These are phyloP conservation scores for Eupithecia subfuscata DNA, from an alignment of 2,888 invertebrate species.

Conservation along the genomic window DNA sequence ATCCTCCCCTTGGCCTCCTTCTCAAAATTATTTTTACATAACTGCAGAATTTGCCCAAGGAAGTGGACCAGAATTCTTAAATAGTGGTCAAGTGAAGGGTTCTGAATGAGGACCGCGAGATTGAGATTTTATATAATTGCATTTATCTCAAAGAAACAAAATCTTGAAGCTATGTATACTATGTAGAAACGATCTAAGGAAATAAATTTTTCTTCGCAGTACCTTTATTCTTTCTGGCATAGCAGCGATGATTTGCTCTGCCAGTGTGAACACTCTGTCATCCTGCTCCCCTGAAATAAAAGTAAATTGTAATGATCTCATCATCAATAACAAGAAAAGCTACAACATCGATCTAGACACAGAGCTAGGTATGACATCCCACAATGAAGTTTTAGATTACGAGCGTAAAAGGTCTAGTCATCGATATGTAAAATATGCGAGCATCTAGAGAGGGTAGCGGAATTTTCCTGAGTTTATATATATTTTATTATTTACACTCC, in stretches of 20 bases:
- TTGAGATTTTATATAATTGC: too few species aligned
- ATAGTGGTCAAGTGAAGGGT: too few species aligned
- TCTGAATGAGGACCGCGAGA: too few species aligned
- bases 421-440: not conserved
- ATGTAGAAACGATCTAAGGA: not conserved
- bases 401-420: not conserved
- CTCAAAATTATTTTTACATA: too few species aligned
- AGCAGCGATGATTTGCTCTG: slow-evolving; percentile 99
- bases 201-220: not conserved
- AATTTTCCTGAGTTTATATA: not conserved
- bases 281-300: slow-evolving; percentile 93
- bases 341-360: slow-evolving; percentile 33
- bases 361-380: slow-evolving; percentile 16
- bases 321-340: slow-evolving; percentile 17
- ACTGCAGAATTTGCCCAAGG: too few species aligned
- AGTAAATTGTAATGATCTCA: slow-evolving; percentile 63
- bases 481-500: not conserved
- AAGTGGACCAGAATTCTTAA: too few species aligned
- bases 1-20: too few species aligned
- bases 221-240: slow-evolving; percentile 98
- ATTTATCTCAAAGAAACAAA: too few species aligned
- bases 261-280: slow-evolving; percentile 95
- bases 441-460: not conserved
- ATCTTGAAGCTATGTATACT: not conserved
- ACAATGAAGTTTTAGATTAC: slow-evolving; percentile 17